Evolutionary conservation across 2,113 vertebrate genomes (phyloP).

Genomic region (Petromus typicus): DNA sequence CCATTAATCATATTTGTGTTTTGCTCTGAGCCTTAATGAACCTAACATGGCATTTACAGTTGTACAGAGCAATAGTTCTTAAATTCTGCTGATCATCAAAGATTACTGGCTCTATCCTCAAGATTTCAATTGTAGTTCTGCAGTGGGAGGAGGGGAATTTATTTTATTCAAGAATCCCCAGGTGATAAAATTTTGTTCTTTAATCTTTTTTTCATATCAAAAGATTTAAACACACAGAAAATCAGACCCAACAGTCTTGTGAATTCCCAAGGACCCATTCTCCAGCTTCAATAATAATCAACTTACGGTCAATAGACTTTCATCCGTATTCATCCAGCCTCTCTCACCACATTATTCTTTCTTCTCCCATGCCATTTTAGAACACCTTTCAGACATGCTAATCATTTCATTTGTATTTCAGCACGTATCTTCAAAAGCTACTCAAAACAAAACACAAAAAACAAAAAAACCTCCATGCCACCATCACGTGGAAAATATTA

Average conservation of each 20-base stretch:
- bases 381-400: conserved; percentile 12
- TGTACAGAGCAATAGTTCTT: not conserved
- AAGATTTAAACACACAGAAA: conserved; percentile 13
- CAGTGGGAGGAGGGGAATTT: not conserved
- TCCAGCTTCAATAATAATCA: not conserved
- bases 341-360: not conserved
- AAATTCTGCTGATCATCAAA: not conserved
- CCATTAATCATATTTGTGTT: not conserved
- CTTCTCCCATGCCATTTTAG: not conserved
- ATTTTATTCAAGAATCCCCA: conserved; percentile 20
- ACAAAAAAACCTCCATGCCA: not conserved
- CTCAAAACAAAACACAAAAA: not conserved
- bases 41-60: not conserved
- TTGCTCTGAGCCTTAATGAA: not conserved
- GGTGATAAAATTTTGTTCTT: not conserved
- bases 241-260: conserved; percentile 1
- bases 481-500: conserved; percentile 9
- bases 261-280: not conserved
- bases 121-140: conserved; percentile 45
- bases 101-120: not conserved
- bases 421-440: not conserved
- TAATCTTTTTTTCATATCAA: conserved; percentile 9
- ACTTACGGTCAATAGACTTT: not conserved
- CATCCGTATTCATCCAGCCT: not conserved
- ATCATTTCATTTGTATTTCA: conserved; percentile 37